Percentiles rank a stretch among this genome's conserved stretches.
Conservation (phyloP, 2,113 vertebrate species). For the Serilophus lunatus region DNA sequence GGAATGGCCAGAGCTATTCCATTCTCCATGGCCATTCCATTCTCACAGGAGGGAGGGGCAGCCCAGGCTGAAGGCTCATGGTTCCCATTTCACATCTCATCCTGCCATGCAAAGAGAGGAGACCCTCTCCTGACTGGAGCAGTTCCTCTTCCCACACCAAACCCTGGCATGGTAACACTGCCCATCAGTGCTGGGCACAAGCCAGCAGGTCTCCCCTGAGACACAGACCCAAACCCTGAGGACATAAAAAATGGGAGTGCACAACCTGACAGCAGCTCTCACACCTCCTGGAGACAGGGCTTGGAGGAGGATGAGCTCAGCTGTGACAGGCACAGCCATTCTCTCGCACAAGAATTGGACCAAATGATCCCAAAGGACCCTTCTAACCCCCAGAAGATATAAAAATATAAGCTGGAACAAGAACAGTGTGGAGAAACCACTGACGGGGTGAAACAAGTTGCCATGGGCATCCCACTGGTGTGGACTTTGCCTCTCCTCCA, state of each 20-base stretch:
- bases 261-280: neutral
- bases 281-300: neutral
- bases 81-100: neutral
- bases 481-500: neutral
- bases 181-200: accelerated
- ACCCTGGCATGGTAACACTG: neutral
- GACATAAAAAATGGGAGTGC: neutral
- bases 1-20: too few species aligned
- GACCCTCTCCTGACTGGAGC: neutral
- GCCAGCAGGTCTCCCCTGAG: neutral
- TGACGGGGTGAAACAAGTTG: neutral
- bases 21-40: neutral
- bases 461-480: accelerated
- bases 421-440: neutral
- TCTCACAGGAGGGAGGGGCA: too few species aligned
- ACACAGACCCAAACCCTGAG: neutral
- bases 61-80: too few species aligned
- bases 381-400: neutral
- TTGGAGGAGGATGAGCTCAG: neutral
- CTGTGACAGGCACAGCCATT: neutral
- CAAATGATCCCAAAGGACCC: neutral
- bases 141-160: neutral
- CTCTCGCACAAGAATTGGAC: neutral
- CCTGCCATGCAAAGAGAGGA: neutral
- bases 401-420: neutral